Conservation (phyloP, 2,888 invertebrate genomes). For the Melieria picta region DNA sequence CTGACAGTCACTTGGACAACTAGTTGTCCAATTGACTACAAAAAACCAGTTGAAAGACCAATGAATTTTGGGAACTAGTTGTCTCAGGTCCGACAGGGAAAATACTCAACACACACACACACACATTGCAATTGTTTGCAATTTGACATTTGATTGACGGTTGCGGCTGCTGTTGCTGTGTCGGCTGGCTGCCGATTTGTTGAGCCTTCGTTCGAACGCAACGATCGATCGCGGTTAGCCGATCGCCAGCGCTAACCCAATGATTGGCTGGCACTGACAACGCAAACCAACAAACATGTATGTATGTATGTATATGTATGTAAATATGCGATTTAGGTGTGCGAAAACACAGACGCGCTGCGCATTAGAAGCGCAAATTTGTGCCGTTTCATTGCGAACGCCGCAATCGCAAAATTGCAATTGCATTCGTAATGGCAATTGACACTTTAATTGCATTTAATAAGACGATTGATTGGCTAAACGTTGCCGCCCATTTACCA, state of each 20-base stretch:
- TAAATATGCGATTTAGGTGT: too few species aligned
- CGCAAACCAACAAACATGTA: background rate
- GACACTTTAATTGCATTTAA: slow-evolving; percentile 60
- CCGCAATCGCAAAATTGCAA: slow-evolving; percentile 10
- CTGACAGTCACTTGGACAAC: too few species aligned
- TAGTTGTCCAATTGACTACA: too few species aligned
- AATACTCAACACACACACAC: too few species aligned
- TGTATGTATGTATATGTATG: background rate
- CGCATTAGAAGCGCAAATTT: slow-evolving; percentile 7
- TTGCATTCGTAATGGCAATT: slow-evolving; percentile 46
- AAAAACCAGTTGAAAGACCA: too few species aligned
- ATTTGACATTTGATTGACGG: slow-evolving; percentile 27
- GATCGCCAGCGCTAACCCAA: slow-evolving; percentile 11
- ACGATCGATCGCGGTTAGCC: slow-evolving; percentile 12
- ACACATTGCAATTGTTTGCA: slow-evolving; percentile 10
- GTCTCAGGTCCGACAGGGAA: too few species aligned
- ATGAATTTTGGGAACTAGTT: too few species aligned
- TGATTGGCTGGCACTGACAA: slow-evolving; percentile 6
- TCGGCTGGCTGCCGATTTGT: slow-evolving; percentile 11
- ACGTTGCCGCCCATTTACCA: slow-evolving; percentile 39
- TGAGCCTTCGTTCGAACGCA: slow-evolving; percentile 18
- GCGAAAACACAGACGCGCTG: too few species aligned
- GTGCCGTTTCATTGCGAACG: background rate
- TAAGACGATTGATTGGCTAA: slow-evolving; percentile 53
- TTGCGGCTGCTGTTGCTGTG: slow-evolving; percentile 31